Percentiles rank a stretch among this genome's conserved stretches.
Evolutionary conservation across 2,113 vertebrate species (phyloP).

Genomic region (Phyllostomus discolor): DNA sequence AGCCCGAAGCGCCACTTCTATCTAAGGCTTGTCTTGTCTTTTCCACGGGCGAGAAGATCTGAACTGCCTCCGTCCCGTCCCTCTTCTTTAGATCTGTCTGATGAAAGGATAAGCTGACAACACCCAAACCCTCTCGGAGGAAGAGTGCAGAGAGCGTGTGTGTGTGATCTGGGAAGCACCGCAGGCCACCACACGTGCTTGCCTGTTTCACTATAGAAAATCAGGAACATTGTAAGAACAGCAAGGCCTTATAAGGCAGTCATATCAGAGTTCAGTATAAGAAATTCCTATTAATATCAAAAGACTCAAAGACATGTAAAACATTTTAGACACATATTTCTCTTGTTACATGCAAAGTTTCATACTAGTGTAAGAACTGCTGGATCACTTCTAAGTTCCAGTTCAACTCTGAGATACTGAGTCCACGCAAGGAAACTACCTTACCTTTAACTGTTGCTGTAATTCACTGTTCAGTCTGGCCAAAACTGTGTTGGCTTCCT

Average conservation of each 20-base stretch:
- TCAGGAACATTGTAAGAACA: neutral
- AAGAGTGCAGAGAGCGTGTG: neutral
- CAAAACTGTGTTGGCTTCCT: slow-evolving; percentile 98
- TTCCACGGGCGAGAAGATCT: neutral
- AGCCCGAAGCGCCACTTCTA: neutral
- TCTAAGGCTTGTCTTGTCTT: neutral
- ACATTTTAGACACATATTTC: neutral
- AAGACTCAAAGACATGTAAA: neutral
- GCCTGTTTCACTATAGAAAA: slow-evolving; percentile 1
- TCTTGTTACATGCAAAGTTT: neutral
- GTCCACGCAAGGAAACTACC: neutral
- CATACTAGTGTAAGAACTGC: neutral
- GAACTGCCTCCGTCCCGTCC: neutral
- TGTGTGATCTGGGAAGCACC: neutral
- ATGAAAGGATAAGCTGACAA: neutral
- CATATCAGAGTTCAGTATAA: neutral
- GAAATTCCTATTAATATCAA: neutral
- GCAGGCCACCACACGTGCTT: neutral
- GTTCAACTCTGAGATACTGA: neutral
- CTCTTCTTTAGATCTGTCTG: neutral
- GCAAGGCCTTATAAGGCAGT: neutral
- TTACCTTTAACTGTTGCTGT: slow-evolving; percentile 98
- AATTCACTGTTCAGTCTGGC: slow-evolving; percentile 98
- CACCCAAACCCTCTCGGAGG: neutral
- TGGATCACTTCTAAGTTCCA: neutral